These are phyloP conservation scores for Gonioctena quinquepunctata DNA, from an alignment of 1,140 invertebrate genomes.

Conservation along the genomic window DNA sequence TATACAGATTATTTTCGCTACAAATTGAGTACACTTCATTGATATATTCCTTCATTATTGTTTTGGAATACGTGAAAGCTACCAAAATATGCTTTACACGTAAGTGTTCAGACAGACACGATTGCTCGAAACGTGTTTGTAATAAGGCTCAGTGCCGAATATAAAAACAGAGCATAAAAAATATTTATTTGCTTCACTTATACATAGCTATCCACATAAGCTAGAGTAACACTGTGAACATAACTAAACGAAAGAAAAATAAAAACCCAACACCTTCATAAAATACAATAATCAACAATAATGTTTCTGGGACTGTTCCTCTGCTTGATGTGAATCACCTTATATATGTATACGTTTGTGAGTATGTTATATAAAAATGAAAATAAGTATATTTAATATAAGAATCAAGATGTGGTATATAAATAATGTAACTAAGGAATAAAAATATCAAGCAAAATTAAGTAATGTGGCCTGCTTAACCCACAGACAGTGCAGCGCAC, in stretches of 20 bases:
- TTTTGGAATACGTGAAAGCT: slow-evolving; percentile 27
- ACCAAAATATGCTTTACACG: slow-evolving; percentile 24
- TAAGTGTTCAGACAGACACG: slow-evolving; percentile 50
- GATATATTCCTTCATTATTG: background rate
- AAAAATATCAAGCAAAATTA: slow-evolving; percentile 33
- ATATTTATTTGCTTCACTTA: slow-evolving; percentile 15
- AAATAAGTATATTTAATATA: background rate
- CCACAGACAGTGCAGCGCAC: slow-evolving; percentile 39
- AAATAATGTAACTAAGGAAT: slow-evolving; percentile 14
- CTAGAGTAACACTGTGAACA: background rate
- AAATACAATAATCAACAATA: background rate
- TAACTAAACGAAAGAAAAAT: background rate
- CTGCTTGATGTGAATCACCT: slow-evolving; percentile 13
- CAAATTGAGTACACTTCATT: too few relatives aligned
- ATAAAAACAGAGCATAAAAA: slow-evolving; percentile 44
- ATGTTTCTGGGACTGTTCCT: background rate
- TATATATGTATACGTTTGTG: background rate
- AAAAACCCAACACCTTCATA: background rate
- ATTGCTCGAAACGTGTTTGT: slow-evolving; percentile 55
- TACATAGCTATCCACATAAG: slow-evolving; percentile 5
- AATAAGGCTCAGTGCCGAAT: slow-evolving; percentile 48
- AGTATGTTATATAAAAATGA: background rate
- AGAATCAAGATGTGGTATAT: background rate
- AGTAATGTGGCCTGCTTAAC: slow-evolving; percentile 42
- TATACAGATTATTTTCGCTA: too few relatives aligned